Conservation (phyloP, 1,140 invertebrate species). For the Bombus haemorrhoidalis region DNA sequence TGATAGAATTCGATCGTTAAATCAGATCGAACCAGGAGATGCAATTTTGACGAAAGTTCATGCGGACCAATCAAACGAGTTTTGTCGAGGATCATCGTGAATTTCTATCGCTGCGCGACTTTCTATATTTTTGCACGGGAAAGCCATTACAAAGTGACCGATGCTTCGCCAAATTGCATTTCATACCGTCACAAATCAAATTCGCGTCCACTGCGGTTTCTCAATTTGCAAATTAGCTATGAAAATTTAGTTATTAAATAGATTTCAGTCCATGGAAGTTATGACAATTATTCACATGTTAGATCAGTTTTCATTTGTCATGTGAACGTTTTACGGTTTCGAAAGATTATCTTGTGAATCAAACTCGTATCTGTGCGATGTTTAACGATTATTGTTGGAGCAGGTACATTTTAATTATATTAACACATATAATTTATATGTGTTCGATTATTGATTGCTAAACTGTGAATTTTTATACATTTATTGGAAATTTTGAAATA, state of each 20-base stretch:
- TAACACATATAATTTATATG: no score
- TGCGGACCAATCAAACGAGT: background rate
- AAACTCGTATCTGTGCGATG: no score
- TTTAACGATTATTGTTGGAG: no score
- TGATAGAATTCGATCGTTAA: slow-evolving; percentile 13
- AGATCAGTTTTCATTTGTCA: no score
- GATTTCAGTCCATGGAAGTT: no score
- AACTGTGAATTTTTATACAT: no score
- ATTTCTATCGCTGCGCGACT: slow-evolving; percentile 7
- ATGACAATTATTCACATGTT: no score
- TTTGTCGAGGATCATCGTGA: background rate
- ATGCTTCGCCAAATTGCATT: background rate
- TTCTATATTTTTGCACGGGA: background rate
- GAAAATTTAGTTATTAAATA: background rate
- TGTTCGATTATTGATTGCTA: no score
- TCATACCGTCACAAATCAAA: background rate
- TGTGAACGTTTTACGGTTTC: no score
- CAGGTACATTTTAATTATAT: no score
- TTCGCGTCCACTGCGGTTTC: background rate
- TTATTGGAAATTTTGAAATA: no score
- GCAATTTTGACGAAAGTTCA: slow-evolving; percentile 19
- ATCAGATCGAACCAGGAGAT: background rate
- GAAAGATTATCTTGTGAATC: no score
- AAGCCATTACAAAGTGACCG: background rate
- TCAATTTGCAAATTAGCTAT: background rate